These are phyloP conservation scores for Apostichopus parvimensis DNA, from an alignment of 35 echinoderm and acorn worm species.

Conservation along the genomic window DNA sequence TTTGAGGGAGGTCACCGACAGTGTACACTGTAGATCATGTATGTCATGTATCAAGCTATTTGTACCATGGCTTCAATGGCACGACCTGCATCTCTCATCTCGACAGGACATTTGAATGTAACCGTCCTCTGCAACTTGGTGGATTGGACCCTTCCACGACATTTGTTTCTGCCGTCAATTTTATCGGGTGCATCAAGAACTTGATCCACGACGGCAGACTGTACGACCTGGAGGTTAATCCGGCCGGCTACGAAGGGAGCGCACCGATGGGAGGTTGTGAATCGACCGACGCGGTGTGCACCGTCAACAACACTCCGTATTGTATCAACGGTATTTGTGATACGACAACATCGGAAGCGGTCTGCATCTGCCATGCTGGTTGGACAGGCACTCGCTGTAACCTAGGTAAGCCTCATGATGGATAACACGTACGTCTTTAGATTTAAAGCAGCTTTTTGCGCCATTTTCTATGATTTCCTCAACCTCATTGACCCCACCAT, in stretches of 20 bases:
- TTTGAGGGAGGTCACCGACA: too few species aligned
- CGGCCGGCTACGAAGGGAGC: constrained; percentile 20
- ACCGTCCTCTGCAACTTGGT: constrained; percentile 85
- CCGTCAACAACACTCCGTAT: constrained; percentile 1
- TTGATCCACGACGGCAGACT: constrained; percentile 74
- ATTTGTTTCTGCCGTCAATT: neutral
- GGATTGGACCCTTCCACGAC: constrained; percentile 41
- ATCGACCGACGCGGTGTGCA: constrained; percentile 56
- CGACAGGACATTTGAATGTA: constrained; percentile 70
- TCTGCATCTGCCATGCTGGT: constrained; percentile 26
- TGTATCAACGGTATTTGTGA: constrained; percentile 82
- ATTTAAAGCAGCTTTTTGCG: too few species aligned
- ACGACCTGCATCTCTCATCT: neutral
- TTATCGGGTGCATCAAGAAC: constrained; percentile 81
- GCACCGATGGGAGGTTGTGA: constrained; percentile 59
- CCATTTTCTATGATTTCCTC: too few species aligned
- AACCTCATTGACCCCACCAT: too few species aligned
- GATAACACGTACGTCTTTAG: neutral
- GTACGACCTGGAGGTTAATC: constrained; percentile 67
- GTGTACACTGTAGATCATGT: too few species aligned
- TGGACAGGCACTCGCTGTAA: constrained; percentile 33
- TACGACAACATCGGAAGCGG: neutral
- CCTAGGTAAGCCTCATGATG: neutral
- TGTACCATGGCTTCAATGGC: too few species aligned
- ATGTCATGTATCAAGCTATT: too few species aligned